Conservation (phyloP, 2,113 vertebrate species). For the Labeo rohita region DNA sequence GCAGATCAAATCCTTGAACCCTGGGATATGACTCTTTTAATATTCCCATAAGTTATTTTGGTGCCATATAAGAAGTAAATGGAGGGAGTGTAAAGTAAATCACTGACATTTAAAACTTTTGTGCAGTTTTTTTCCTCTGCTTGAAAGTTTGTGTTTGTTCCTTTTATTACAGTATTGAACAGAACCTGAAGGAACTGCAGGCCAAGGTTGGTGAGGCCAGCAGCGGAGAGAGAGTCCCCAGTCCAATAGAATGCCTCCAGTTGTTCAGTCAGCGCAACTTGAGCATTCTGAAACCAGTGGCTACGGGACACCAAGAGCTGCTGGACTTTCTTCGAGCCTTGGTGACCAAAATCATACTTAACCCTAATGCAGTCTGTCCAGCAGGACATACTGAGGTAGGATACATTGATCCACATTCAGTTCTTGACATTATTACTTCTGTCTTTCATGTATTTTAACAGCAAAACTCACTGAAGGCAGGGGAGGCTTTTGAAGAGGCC, state of each 20-base stretch:
- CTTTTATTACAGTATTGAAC: slow-evolving; percentile 81
- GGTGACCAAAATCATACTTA: slow-evolving; percentile 76
- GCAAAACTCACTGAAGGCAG: slow-evolving; percentile 78
- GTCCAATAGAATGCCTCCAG: slow-evolving; percentile 80
- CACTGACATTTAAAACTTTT: background rate
- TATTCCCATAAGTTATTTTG: background rate
- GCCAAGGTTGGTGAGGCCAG: slow-evolving; percentile 78
- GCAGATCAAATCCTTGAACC: background rate
- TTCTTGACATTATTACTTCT: background rate
- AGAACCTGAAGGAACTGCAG: slow-evolving; percentile 85
- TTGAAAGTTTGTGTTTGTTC: slow-evolving; percentile 12
- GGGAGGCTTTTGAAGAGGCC: slow-evolving; percentile 83
- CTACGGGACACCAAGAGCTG: slow-evolving; percentile 79
- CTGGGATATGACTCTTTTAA: background rate
- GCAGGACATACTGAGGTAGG: background rate
- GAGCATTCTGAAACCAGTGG: slow-evolving; percentile 67
- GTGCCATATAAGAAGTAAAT: background rate
- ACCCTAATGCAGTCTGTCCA: background rate
- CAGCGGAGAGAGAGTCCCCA: slow-evolving; percentile 73
- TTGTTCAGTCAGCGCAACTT: slow-evolving; percentile 80
- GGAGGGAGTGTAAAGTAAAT: background rate
- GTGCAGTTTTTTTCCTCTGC: background rate
- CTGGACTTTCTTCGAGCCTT: slow-evolving; percentile 86
- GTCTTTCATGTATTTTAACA: slow-evolving; percentile 53
- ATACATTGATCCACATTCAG: background rate